Evolutionary conservation across 2,113 vertebrate species (phyloP), one percentile per base, ranked within the genome.

Genomic region (Sardina pilchardus): DNA sequence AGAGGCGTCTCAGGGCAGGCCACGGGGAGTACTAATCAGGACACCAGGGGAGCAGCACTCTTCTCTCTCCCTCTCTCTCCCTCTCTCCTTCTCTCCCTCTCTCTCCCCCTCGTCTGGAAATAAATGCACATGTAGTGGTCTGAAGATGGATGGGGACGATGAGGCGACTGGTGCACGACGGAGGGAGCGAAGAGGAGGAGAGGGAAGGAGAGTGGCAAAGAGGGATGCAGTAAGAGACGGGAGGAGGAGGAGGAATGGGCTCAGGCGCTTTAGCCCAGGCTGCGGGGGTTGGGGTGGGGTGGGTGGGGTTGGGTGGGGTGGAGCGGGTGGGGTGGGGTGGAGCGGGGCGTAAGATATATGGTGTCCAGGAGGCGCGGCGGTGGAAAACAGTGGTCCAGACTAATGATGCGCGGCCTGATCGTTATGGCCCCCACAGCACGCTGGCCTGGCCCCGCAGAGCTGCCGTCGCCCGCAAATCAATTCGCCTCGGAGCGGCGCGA

Each of bases 391-490:
- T 90, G 93, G 93, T 94, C 92, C 90, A 89, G 92, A 94, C 93
- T 96, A 95, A 96, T 95, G 94, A 95, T 94, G 93, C 93, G 91
- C 91, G 90, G 89, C 93, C 84, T 91, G 93, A 93, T 94, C 93
- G 89, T 94, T 94, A 94, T 92, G 91, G 93, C 93, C 92, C 90
- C 91, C 90, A 92, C 92, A 94, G 92, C 93, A 93, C 91, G 71
- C 71, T 0, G 4, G 71, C 53, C 53, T 21, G 89, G 91, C 93
- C 92, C 90, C 92, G 93, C 89, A 91, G 90, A 90, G 91, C 89
- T 90, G 88, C 91, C 87, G 89, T 93, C 92, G 92, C 90, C 91
- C 86, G 86, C 92, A 94, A 95, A 95, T 95, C 93, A 95, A 94
- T 95, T 95, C 93, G 92, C 91, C 14, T 90, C 87, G 90, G 93